These are phyloP conservation scores for Gallirallus australis DNA, from an alignment of 2,797 vertebrate species.

Conservation along the genomic window DNA sequence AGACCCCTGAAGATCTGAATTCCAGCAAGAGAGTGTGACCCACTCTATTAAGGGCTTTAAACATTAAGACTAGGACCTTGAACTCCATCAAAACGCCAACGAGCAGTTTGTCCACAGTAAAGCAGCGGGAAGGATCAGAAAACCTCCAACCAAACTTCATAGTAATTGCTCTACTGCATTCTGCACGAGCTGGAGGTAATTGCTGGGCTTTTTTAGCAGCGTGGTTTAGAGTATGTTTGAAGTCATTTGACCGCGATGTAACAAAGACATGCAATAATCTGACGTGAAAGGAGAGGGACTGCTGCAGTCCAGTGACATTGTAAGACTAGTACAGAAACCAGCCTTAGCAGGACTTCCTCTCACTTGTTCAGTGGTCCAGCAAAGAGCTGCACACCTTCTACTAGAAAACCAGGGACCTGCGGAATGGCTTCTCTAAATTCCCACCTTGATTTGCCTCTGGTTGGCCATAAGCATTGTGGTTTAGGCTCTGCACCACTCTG, in stretches of 20 bases:
- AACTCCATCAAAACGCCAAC: conserved; percentile 48
- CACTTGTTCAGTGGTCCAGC: neutral
- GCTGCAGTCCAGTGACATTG: neutral
- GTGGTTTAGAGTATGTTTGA: neutral
- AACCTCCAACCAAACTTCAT: neutral
- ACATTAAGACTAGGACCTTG: neutral
- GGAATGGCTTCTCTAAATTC: neutral
- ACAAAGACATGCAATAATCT: neutral
- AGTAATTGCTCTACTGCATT: neutral
- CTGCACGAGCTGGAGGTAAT: neutral
- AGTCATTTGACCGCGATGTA: neutral
- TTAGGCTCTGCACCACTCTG: rapidly evolving
- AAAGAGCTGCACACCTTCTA: neutral
- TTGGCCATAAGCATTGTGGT: neutral
- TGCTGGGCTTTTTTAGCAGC: neutral
- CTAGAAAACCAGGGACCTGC: rapidly evolving
- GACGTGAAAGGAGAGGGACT: neutral
- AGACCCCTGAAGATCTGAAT: conserved; percentile 55
- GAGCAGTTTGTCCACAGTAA: neutral
- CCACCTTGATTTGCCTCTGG: neutral
- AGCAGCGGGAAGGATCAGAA: conserved; percentile 18
- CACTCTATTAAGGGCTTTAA: conserved; percentile 47
- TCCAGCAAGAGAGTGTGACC: conserved; percentile 24
- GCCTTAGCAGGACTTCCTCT: neutral
- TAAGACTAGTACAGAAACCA: neutral